Base-by-base conservation (phyloP, 2,888 invertebrate species). In the Campaea margaritaria region DNA sequence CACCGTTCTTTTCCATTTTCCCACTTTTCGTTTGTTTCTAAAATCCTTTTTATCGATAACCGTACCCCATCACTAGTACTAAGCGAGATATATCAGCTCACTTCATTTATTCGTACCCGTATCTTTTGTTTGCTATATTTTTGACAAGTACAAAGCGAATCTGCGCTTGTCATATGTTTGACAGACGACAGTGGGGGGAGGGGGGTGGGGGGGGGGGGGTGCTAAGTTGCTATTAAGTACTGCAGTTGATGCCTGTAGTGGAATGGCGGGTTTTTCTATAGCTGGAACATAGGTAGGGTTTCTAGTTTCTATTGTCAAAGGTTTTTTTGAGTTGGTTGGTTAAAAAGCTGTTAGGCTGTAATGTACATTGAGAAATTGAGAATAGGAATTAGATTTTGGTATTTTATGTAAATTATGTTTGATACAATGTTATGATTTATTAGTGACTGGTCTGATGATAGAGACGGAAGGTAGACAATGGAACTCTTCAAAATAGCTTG, bases 91-190 rank as follows among this genome's bases (percentile, higher is more conserved):
- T 89, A 92, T 91, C 92, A 91, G 87, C 91, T 89, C 91, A 89
- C 90, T 91, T 92, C 92, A 91, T 91, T 91, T 89, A 90, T 89
- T 84, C 87, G 83, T 86, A 73, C 79, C 85, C 83, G 85, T 90
- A 91, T 91, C 91, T 91, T 91, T 92, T 92, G 91, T 92, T 91
- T 91, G 90, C 86, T 87, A 89, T 91, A 92, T 92, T 92, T 92
- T 92, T 92, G 91, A 92, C 91, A 92, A 90, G 91, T 88, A 91
- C 90, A 92, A 91, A 92, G 91, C 90, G 81, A 86, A 91, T 91
- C 91, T 91, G 91, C 85, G 85, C 87, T 83, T 91, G 91, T 91
- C 91, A 87, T 89, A 89, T 83, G 91, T 91, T 91, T 92, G 91
- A 91, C 89, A 89, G 89, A 83, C 83, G 85, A 82, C 76, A 31